phyloP scores from a whole-genome alignment of 2,888 invertebrate genomes.

The Lasioglossum leucozonium region DNA sequence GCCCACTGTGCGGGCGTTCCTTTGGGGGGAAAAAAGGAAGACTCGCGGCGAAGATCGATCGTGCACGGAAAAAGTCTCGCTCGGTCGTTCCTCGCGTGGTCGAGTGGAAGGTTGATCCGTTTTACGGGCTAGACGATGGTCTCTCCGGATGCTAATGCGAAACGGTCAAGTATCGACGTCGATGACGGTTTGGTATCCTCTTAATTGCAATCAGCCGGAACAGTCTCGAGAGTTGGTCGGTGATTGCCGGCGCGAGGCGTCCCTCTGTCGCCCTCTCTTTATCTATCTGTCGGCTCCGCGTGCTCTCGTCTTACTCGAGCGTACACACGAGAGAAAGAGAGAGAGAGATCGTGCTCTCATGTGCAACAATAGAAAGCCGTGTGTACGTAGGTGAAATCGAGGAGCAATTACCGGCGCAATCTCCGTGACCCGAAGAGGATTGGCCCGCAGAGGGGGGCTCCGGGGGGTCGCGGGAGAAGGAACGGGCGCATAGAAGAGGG shows the following conservation, averaged over 20 bases:
- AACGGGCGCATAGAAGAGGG: background rate
- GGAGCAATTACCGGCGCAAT: conserved; percentile 76
- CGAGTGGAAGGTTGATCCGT: conserved; percentile 16
- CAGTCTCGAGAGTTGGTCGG: conserved; percentile 70
- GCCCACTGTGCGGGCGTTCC: background rate
- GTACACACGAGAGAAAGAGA: conserved; percentile 5
- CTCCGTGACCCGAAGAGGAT: conserved; percentile 59
- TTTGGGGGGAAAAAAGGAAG: background rate
- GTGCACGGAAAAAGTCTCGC: background rate
- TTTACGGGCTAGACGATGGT: conserved; percentile 25
- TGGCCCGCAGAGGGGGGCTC: conserved; percentile 35
- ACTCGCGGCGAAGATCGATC: background rate
- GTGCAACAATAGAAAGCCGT: conserved; percentile 42
- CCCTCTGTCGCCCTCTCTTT: background rate
- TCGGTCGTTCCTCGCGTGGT: background rate
- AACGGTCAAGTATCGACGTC: conserved; percentile 57
- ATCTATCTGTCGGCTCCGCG: background rate
- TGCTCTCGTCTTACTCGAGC: conserved; percentile 3
- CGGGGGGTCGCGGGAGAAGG: background rate
- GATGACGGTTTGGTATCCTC: conserved; percentile 65
- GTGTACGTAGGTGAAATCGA: conserved; percentile 67
- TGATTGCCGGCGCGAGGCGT: conserved; percentile 59
- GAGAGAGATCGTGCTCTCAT: conserved; percentile 14
- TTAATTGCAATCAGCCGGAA: conserved; percentile 71
- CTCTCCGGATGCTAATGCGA: conserved; percentile 60